Percentiles rank a stretch among this genome's conserved stretches.
Conservation (phyloP, 2,797 vertebrate species). For the Gymnopithys bicolor region DNA sequence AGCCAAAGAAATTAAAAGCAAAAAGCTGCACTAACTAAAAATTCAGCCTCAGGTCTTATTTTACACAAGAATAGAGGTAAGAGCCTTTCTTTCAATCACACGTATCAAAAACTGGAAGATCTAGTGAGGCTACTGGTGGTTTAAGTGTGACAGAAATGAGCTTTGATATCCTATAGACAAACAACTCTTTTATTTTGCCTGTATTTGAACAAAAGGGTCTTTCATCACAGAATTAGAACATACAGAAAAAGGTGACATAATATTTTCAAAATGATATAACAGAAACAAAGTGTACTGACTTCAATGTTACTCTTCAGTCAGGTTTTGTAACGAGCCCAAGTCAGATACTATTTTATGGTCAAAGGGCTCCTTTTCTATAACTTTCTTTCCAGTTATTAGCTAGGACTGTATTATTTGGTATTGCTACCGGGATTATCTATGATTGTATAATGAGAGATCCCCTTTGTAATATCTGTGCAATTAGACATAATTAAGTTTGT, state of each 20-base stretch:
- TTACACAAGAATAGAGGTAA: neutral
- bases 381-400: constrained; percentile 16
- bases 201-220: constrained; percentile 26
- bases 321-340: neutral
- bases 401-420: neutral
- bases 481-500: constrained; percentile 62
- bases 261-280: constrained; percentile 25
- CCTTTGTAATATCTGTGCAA: constrained; percentile 53
- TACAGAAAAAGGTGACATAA: constrained; percentile 22
- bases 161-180: constrained; percentile 5
- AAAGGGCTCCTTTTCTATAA: neutral
- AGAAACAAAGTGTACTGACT: neutral
- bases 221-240: constrained; percentile 1
- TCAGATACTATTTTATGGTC: neutral
- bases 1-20: constrained; percentile 7
- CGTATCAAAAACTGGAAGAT: constrained; percentile 5
- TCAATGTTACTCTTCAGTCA: neutral
- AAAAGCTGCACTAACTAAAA: constrained; percentile 11
- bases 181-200: constrained; percentile 3
- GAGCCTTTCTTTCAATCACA: constrained; percentile 4
- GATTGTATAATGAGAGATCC: constrained; percentile 34
- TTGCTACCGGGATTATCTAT: constrained; percentile 10
- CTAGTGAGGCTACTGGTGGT: neutral
- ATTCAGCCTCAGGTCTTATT: constrained; percentile 7
- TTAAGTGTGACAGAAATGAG: neutral